These are phyloP conservation scores for Macroteleia sp. DNA, from an alignment of 2,888 invertebrate genomes.

Conservation along the genomic window DNA sequence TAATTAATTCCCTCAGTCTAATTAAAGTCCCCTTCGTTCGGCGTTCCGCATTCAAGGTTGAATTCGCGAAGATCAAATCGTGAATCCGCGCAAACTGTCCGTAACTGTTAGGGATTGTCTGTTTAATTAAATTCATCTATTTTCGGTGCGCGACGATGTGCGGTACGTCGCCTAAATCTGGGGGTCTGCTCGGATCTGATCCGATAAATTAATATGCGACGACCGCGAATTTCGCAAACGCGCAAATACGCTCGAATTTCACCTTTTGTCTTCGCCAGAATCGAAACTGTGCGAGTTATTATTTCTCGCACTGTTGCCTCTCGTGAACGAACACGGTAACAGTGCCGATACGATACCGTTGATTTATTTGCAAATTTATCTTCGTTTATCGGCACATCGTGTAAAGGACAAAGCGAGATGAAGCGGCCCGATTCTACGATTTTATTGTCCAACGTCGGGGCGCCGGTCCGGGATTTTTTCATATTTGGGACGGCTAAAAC, in stretches of 20 bases:
- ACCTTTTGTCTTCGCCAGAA: constrained; percentile 45
- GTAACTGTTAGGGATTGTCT: constrained; percentile 64
- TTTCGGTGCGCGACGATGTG: constrained; percentile 72
- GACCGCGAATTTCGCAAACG: constrained; percentile 46
- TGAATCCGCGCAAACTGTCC: constrained; percentile 76
- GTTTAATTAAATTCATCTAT: constrained; percentile 83
- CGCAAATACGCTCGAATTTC: constrained; percentile 35
- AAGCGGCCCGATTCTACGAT: constrained; percentile 43
- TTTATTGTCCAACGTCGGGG: constrained; percentile 59
- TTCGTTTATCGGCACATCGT: constrained; percentile 58
- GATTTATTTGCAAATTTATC: constrained; percentile 63
- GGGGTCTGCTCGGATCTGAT: constrained; percentile 65
- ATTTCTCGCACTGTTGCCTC: constrained; percentile 51
- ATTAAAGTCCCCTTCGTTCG: constrained; percentile 68
- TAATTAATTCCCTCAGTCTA: constrained; percentile 70
- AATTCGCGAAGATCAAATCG: constrained; percentile 78
- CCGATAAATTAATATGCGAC: constrained; percentile 72
- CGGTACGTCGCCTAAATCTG: constrained; percentile 52
- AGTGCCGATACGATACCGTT: constrained; percentile 39
- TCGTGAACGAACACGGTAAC: constrained; percentile 29
- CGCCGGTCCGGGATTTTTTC: constrained; percentile 33
- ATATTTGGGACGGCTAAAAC: constrained; percentile 35
- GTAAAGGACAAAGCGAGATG: constrained; percentile 39
- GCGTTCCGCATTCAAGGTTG: constrained; percentile 66
- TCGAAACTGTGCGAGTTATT: constrained; percentile 44